These are phyloP conservation scores for Drosophila subobscura DNA, from an alignment of 1,140 invertebrate species.

Conservation along the genomic window DNA sequence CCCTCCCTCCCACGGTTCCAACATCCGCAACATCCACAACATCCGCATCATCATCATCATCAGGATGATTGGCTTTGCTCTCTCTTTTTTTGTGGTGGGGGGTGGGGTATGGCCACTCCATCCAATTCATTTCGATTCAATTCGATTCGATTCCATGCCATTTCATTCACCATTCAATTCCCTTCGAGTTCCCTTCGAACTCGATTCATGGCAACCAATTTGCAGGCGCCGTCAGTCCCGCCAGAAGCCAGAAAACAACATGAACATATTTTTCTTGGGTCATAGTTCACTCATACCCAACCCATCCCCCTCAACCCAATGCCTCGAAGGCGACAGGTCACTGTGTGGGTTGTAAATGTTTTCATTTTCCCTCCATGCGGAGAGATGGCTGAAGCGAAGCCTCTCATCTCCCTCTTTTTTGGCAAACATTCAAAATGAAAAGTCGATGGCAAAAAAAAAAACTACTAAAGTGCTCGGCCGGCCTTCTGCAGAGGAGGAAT, in stretches of 20 bases:
- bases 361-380: constrained; percentile 54
- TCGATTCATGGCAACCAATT: constrained; percentile 73
- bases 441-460: constrained; percentile 30
- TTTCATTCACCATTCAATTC: constrained; percentile 18
- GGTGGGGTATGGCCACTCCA: constrained; percentile 15
- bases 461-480: no score
- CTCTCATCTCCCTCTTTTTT: constrained; percentile 13
- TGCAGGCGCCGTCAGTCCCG: constrained; percentile 64
- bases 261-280: constrained; percentile 55
- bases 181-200: constrained; percentile 24
- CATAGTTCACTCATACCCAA: constrained; percentile 3
- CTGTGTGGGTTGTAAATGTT: constrained; percentile 70
- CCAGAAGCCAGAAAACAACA: constrained; percentile 63
- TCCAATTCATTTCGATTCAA: constrained; percentile 60
- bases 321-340: constrained; percentile 45
- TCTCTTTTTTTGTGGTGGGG: constrained; percentile 15
- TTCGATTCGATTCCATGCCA: constrained; percentile 46
- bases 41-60: constrained; percentile 44
- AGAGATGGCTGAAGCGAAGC: no score
- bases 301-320: no score
- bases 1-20: no score
- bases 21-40: constrained; percentile 32
- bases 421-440: constrained; percentile 72
- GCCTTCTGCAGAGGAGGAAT: not conserved
- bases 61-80: constrained; percentile 44